Conservation (phyloP, 2,888 invertebrate genomes). For the Polylopha cassiicola region DNA sequence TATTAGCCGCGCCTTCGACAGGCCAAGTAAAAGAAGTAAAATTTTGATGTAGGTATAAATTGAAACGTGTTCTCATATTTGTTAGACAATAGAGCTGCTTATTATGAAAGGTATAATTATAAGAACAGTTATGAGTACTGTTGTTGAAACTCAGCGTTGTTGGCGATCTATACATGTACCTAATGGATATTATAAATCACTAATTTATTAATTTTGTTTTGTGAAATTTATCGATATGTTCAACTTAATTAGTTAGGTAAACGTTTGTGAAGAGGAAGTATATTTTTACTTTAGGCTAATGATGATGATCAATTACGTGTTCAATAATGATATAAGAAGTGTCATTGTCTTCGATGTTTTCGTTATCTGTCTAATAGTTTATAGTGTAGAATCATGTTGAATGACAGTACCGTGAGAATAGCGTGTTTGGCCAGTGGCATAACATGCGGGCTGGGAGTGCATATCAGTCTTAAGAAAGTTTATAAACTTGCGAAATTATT, state of each 20-base stretch:
- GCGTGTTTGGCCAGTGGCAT: constrained; percentile 23
- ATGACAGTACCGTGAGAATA: constrained; percentile 44
- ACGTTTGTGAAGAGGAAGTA: too few relatives aligned
- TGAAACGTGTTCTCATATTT: constrained; percentile 13
- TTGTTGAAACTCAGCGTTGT: too few relatives aligned
- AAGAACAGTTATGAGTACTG: constrained; percentile 18
- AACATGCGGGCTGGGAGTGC: constrained; percentile 6
- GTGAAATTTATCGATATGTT: too few relatives aligned
- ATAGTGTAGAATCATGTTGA: constrained; percentile 15
- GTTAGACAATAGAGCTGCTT: constrained; percentile 9
- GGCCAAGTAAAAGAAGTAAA: too few relatives aligned
- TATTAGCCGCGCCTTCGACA: too few relatives aligned
- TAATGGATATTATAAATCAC: too few relatives aligned
- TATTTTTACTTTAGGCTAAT: too few relatives aligned
- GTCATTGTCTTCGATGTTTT: too few relatives aligned
- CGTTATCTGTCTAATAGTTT: constrained; percentile 1
- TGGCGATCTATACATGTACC: neutral
- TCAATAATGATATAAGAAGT: too few relatives aligned
- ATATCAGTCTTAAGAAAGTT: constrained; percentile 59
- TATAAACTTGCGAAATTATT: constrained; percentile 51
- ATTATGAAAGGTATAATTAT: constrained; percentile 13
- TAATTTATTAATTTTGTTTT: too few relatives aligned
- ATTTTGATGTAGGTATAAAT: constrained; percentile 16
- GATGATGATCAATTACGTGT: too few relatives aligned
- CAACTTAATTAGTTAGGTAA: too few relatives aligned